phyloP scores from a whole-genome alignment of 1,140 invertebrate genomes.

The Drosophila sp. region DNA sequence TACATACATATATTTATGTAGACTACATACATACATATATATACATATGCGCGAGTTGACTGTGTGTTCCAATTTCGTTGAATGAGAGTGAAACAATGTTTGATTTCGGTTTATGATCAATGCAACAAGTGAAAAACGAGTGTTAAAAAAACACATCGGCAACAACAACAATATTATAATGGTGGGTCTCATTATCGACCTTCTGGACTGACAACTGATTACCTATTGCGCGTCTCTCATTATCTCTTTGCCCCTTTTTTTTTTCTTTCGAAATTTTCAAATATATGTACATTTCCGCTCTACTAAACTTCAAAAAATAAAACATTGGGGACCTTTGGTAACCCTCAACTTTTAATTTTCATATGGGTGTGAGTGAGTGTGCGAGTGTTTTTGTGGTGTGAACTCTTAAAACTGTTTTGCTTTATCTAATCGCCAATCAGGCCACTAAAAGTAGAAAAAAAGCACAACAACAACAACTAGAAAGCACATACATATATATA shows the following conservation, averaged over 20 bases:
- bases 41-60: not conserved
- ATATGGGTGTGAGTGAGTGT: not conserved
- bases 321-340: slow-evolving; percentile 6
- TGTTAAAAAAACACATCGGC: slow-evolving; percentile 6
- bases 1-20: slow-evolving; percentile 7
- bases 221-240: slow-evolving; percentile 10
- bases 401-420: slow-evolving; percentile 33
- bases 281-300: slow-evolving; percentile 48
- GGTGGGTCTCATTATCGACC: slow-evolving; percentile 47
- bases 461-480: not conserved
- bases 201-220: slow-evolving; percentile 23
- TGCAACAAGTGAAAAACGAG: slow-evolving; percentile 44
- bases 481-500: not conserved
- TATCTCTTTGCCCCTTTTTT: slow-evolving; percentile 28
- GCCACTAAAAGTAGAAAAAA: slow-evolving; percentile 17
- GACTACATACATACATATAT: slow-evolving; percentile 18
- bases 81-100: slow-evolving; percentile 9
- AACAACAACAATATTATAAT: slow-evolving; percentile 47
- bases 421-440: slow-evolving; percentile 56
- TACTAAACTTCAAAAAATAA: slow-evolving; percentile 26
- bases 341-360: slow-evolving; percentile 5
- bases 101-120: slow-evolving; percentile 32
- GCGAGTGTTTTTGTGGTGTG: not conserved
- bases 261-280: not conserved
- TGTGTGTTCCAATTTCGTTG: slow-evolving; percentile 20